Evolutionary conservation across 2,888 invertebrate species (phyloP), one percentile per base, ranked within the genome.

Genomic region (Phaedon cochleariae): DNA sequence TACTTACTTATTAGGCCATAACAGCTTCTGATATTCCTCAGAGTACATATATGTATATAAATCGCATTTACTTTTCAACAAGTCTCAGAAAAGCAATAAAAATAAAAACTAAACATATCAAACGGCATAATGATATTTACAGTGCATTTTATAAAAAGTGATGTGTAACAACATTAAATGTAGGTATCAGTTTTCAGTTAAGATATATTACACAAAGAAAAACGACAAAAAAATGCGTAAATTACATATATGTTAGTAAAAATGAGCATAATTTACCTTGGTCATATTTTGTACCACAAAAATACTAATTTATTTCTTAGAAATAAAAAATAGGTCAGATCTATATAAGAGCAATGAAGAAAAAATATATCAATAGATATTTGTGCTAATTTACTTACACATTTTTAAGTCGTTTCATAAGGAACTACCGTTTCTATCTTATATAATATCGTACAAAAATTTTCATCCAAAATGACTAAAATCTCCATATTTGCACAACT

Each of bases 401-500:
- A 54, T 54, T 37, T 5, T 26, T 18, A 31, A 57, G 57, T 31
- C 45, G 57, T 57, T 45, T 29, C 26, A 29, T 26, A 57, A 57
- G 57, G 57, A 57, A 57, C 57, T 57, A 45, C 45, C 18, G 57
- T 57, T 57, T 41, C 57, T 31, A 45, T 26, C 53, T 54, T 29
- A 54, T 59, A 63, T 26, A 48, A 65, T 61, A 65, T 67, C 59
- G 61, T 58, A 66, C 57, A 63, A 48, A 61, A 61, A 62, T 49
- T 59, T 51, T 65, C 52, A 63, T 41, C 53, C 52, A 51, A 34
- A 53, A 65, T 46, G 53, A 66, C 61, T 64, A 62, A 66, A 70
- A 70, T 66, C 60, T 65, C 57, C n/a, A 68, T 61, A 59, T 68
- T 66, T 62, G 64, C 69, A 67, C 67, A 66, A 67, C 59, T 60